Base-by-base conservation (phyloP, 2,797 vertebrate genomes). In the Sebastes oblongus region DNA sequence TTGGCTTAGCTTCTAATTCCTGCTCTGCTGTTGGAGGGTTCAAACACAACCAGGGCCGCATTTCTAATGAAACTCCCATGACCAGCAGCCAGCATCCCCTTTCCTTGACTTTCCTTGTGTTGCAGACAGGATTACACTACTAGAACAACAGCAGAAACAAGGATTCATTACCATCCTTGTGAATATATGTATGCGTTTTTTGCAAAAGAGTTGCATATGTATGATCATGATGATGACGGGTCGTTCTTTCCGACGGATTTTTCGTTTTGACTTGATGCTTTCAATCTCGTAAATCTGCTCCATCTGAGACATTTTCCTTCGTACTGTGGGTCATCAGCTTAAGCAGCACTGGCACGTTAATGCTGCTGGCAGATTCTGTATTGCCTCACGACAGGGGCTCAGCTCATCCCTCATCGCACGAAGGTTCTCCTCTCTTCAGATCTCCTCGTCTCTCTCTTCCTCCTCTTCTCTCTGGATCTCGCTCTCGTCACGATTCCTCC, bases 1-100 rank as follows among this genome's bases (percentile, higher is more conserved):
- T 90, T 92, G 93, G 93, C 93, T 95, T 93, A 93, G 88, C 83
- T 84, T 93, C 86, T 95, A 95, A 95, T 95, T 93, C 93, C 91
- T 88, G 78, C 90, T 92, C 89, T 92, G 91, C 91, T 94, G 91
- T 91, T 93, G 83, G 82, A 90, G 89, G 91, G 91, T 94, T 93
- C 90, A 91, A 93, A 94, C 89, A 88, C 88, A 89, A 86, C 88
- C 82, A 91, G 87, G 90, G 78, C 90, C 69, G 89, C 88, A 91
- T 94, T 85, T 87, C 88, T 93, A 94, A 93, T 94, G 90, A 93
- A 92, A 92, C 89, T 93, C 90, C 83, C 89, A 94, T 83, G 90
- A 86, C 88, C 93, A 77, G 83, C 93, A 77, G 83, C 86, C 55
- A 83, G 81, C 78, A 90, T 78, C 79, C 82, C 82, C 78, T 79